Evolutionary conservation across 2,113 vertebrate species (phyloP), one percentile per base, ranked within the genome.

Genomic region (Leuciscus idus): DNA sequence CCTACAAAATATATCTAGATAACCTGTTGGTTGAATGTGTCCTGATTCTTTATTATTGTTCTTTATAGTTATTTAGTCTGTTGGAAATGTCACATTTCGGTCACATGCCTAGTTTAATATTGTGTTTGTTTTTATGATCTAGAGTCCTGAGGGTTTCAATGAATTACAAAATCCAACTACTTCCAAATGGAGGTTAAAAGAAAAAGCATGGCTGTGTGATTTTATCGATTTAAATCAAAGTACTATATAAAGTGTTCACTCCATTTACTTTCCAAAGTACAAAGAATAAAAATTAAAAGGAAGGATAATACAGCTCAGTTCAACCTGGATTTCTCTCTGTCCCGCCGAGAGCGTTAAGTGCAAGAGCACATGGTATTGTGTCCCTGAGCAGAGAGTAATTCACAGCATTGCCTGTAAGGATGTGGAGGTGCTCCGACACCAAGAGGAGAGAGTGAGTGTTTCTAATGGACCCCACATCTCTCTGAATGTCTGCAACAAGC

Each of bases 391-490:
- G 89, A 90, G 72, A 80, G 90, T 90, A 92, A 93, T 94, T 94
- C 92, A 85, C 89, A 88, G 87, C 77, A 74, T 85, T 85, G 86
- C 80, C 62, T 88, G 87, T 91, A 89, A 92, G 90, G 76, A 90
- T 91, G 87, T 61, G 66, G 84, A 89, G 74, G 72, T 84, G 88
- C 90, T 84, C 57, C 59, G 84, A 84, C 87, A 84, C 89, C 84
- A 87, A 92, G 87, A 90, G 55, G 55, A 86, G 91, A 92, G 85
- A 84, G 84, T 89, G 92, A 93, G 90, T 91, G 86, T 91, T 93
- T 92, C 87, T 93, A 94, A 94, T 94, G 93, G 93, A 92, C 85
- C 87, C 88, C 86, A 86, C 90, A 89, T 89, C 86, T 83, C 87
- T 81, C 84, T 84, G 6, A 85, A 79, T 84, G 87, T 91, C 91